phyloP scores from a whole-genome alignment of 2,888 invertebrate genomes.

The Steromphala cineraria region DNA sequence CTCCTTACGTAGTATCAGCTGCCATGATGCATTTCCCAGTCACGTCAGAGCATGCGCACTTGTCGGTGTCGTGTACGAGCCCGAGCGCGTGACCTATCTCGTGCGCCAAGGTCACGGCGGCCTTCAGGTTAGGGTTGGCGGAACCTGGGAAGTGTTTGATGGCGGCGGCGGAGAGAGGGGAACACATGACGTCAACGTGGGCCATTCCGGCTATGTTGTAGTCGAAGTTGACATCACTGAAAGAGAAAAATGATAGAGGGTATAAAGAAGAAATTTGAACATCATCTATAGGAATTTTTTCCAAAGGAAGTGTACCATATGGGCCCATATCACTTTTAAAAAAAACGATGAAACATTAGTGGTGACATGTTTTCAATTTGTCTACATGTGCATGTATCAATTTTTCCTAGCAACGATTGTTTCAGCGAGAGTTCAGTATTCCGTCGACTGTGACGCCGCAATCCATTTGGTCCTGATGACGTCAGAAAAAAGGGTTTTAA shows the following conservation, averaged over 20 bases:
- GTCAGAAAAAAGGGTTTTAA: too few relatives aligned
- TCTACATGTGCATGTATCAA: too few relatives aligned
- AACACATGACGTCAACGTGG: conserved; percentile 29
- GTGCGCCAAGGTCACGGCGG: conserved; percentile 29
- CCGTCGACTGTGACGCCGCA: too few relatives aligned
- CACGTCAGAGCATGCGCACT: conserved; percentile 15
- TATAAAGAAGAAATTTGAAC: too few relatives aligned
- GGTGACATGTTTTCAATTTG: too few relatives aligned
- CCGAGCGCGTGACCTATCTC: conserved; percentile 31
- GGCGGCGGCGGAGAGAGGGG: conserved; percentile 20
- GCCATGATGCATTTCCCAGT: conserved; percentile 23
- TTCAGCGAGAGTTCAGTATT: too few relatives aligned
- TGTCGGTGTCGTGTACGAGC: conserved; percentile 21
- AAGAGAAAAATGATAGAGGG: neutral
- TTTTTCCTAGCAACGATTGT: too few relatives aligned
- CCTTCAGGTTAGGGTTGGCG: neutral
- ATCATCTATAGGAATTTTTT: too few relatives aligned
- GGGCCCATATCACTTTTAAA: too few relatives aligned
- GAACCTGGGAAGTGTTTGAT: conserved; percentile 2
- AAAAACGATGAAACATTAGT: too few relatives aligned
- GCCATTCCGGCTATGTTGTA: conserved; percentile 25
- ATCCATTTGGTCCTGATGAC: too few relatives aligned
- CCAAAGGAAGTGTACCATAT: too few relatives aligned
- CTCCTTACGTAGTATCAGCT: conserved; percentile 21
- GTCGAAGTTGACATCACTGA: conserved; percentile 19